phyloP scores from a whole-genome alignment of 1,140 invertebrate genomes.

The Kradibia gibbosae region DNA sequence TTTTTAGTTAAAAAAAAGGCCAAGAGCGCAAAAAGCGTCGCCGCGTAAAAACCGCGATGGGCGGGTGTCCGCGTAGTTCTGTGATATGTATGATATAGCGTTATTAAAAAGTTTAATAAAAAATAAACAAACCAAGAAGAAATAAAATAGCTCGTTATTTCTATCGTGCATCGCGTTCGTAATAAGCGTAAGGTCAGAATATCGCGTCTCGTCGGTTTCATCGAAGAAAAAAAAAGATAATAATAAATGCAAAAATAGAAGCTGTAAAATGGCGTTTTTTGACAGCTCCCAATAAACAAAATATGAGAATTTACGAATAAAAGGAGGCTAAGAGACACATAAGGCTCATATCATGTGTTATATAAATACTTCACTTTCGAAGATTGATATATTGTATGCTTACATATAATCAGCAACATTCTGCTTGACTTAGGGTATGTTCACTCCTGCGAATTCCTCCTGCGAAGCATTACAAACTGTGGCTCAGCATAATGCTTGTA shows the following conservation, averaged over 20 bases:
- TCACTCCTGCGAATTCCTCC: too few species aligned
- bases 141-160: slow-evolving; percentile 62
- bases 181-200: slow-evolving; percentile 41
- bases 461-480: too few species aligned
- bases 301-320: slow-evolving; percentile 23
- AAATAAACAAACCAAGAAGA: slow-evolving; percentile 26
- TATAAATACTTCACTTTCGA: slow-evolving; percentile 39
- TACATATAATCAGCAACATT: too few species aligned
- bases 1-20: background rate
- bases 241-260: slow-evolving; percentile 34
- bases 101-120: slow-evolving; percentile 60
- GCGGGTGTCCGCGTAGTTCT: slow-evolving; percentile 71
- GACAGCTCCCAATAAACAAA: slow-evolving; percentile 35
- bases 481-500: too few species aligned
- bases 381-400: slow-evolving; percentile 41
- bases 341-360: slow-evolving; percentile 47
- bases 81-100: slow-evolving; percentile 73
- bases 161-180: slow-evolving; percentile 63
- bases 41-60: slow-evolving; percentile 41
- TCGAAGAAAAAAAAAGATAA: slow-evolving; percentile 39
- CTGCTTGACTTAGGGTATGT: too few species aligned
- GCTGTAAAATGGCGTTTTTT: slow-evolving; percentile 26
- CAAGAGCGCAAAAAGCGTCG: slow-evolving; percentile 14
- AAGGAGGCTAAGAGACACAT: slow-evolving; percentile 18
- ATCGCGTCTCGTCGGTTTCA: slow-evolving; percentile 46